Base-by-base conservation (phyloP, 2,888 invertebrate species). In the Embidobia sp. region DNA sequence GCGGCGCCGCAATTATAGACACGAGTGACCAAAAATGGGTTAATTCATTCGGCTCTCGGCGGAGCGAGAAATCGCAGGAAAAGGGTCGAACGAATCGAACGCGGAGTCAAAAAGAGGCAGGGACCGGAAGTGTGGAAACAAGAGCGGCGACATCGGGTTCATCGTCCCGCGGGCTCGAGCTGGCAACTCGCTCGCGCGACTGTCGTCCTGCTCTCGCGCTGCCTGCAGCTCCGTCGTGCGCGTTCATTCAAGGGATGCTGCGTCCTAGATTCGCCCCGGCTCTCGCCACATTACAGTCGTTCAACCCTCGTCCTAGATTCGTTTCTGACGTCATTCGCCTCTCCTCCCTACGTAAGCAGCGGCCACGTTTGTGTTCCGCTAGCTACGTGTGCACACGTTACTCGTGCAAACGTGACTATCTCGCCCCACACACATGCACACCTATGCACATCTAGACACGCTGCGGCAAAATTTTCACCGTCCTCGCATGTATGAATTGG, bases 241-340 rank as follows among this genome's bases (percentile, higher is more conserved):
- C 64, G 64, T 74, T 66, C 74, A 75, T 75, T 76, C 66, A 77
- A 72, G 78, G 75, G 78, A 78, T 80, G 80, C 76, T 79, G 79
- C 82, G 85, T 77, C 85, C 86, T 82, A 86, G 85, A 85, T 87
- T 85, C 81, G 81, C 82, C 83, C 79, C 81, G 83, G 83, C 81
- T 67, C 74, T 81, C 79, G 85, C 86, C 85, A 82, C 81, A 85
- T 83, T n/a, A n/a, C 85, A 87, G 87, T 88, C 88, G 86, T 88
- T 88, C 88, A 88, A 88, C 88, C 86, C 87, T 84, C 86, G 87
- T 83, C 87, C 88, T 87, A 87, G 85, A 85, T 88, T 85, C 82
- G 77, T 80, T 78, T 72, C 84, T 86, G 87, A 86, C 87, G 87
- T 87, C 87, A 87, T 84, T 77, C 70, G 53, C 70, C 63, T 67